A percentile compares a stretch with the other conserved stretches of the same genome.
phyloP scores from a whole-genome alignment of 2,113 vertebrate species.

The Castor canadensis region DNA sequence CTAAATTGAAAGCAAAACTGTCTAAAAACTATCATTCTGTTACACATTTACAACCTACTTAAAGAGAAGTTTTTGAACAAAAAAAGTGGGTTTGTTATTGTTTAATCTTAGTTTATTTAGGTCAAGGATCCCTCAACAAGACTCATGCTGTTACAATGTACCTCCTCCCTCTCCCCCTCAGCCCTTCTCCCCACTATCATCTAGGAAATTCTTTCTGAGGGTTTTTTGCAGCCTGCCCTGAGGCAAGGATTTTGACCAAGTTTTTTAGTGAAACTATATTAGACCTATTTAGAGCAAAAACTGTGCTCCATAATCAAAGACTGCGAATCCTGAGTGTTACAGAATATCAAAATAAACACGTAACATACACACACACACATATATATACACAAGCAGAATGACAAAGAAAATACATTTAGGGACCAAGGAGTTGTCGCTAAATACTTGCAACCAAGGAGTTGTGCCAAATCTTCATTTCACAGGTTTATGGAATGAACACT shows the following conservation, averaged over 20 bases:
- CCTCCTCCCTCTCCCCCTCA: neutral
- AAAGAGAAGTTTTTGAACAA: neutral
- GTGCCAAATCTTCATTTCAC: neutral
- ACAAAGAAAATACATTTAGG: neutral
- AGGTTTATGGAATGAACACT: neutral
- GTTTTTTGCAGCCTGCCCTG: neutral
- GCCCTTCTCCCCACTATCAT: too few species aligned
- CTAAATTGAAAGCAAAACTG: neutral
- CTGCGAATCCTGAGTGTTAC: neutral
- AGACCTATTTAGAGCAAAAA: neutral
- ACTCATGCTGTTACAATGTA: neutral
- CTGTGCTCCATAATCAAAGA: neutral
- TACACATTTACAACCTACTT: neutral
- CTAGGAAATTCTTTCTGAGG: neutral
- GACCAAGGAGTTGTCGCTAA: neutral
- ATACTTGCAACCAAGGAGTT: neutral
- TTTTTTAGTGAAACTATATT: neutral
- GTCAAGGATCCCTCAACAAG: slow-evolving; percentile 21
- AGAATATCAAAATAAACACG: neutral
- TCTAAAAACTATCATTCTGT: neutral
- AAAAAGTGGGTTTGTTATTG: neutral
- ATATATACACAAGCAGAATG: neutral
- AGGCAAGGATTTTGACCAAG: neutral
- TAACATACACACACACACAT: neutral
- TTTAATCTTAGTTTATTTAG: slow-evolving; percentile 48